Conservation (phyloP, 2,888 invertebrate genomes). For the Drosophila bunnanda region DNA sequence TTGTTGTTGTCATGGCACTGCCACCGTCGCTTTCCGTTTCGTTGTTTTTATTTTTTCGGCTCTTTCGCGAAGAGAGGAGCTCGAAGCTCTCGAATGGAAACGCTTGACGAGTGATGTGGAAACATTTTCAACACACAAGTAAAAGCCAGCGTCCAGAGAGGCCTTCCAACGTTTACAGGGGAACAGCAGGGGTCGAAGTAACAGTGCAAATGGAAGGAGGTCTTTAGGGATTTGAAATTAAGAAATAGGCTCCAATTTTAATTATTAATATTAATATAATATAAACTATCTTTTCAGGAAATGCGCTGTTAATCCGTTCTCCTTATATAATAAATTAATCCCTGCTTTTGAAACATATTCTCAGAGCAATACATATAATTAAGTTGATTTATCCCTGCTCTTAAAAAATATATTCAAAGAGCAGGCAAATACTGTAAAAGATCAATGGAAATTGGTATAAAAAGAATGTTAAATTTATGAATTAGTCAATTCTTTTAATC, state of each 20-base stretch:
- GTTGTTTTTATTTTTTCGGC: conserved; percentile 51
- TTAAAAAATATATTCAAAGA: too few species aligned
- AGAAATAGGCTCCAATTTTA: too few species aligned
- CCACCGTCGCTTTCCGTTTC: conserved; percentile 61
- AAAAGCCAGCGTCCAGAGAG: conserved; percentile 40
- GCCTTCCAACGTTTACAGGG: conserved; percentile 29
- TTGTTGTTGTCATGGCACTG: conserved; percentile 71
- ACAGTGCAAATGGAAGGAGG: neutral
- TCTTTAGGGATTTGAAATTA: neutral
- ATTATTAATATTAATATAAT: too few species aligned
- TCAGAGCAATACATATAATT: too few species aligned
- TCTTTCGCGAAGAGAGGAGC: conserved; percentile 44
- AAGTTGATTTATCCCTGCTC: neutral
- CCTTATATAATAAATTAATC: neutral
- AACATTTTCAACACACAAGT: conserved; percentile 82
- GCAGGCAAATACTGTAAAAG: too few species aligned
- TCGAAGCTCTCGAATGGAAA: conserved; percentile 81
- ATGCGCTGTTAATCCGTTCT: neutral
- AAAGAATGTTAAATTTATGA: too few species aligned
- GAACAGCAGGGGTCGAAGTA: conserved; percentile 33
- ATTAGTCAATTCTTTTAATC: too few species aligned
- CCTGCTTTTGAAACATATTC: too few species aligned
- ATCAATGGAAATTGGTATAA: too few species aligned
- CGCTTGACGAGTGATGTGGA: conserved; percentile 85
- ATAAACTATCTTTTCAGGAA: neutral